Base-by-base conservation (phyloP, 2,797 vertebrate genomes). In the Smutsia gigantea region DNA sequence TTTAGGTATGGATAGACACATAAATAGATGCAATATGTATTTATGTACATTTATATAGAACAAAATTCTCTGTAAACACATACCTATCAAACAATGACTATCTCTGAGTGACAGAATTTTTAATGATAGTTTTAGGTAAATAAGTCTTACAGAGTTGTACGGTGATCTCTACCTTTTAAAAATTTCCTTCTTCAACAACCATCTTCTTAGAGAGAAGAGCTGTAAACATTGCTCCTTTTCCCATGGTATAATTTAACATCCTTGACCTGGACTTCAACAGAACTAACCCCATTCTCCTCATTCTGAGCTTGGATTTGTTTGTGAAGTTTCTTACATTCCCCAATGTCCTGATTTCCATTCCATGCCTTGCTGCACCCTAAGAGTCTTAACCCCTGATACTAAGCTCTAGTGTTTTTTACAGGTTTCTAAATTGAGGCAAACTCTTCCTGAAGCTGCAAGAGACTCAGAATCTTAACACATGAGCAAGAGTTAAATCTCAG, bases 401-500 rank as follows among this genome's bases (percentile, higher is more conserved):
- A 46, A 61, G 69, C 14, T 90, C 71, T 95, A 66, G 4, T 71
- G n/a, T 81, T 69, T 57, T 82, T 75, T 19, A 39, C 4, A 64
- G 57, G 51, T 23, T 39, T 10, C n/a, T 82, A 87, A 39, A 66
- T 57, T 78, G 42, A 93, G 19, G 15, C n/a, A 84, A 90, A 71
- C 5, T 31, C 39, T 90, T 92, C 2, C 39, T 78, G 39, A 90
- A n/a, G 92, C 13, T 71, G 4, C 0, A 4, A 94, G 13, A 93
- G 39, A 74, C 51, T 82, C 7, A n/a, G 27, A 85, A 87, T 74
- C 68, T 72, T 79, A 68, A 71, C 69, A 75, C 29, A 46, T 15
- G 19, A 46, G 31, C 69, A 90, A 94, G 49, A 88, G 17, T 94
- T 95, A 93, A 92, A 90, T 74, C 21, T 42, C 85, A 39, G 71